phyloP scores from a whole-genome alignment of 2,113 vertebrate genomes.

The Zingel zingel region DNA sequence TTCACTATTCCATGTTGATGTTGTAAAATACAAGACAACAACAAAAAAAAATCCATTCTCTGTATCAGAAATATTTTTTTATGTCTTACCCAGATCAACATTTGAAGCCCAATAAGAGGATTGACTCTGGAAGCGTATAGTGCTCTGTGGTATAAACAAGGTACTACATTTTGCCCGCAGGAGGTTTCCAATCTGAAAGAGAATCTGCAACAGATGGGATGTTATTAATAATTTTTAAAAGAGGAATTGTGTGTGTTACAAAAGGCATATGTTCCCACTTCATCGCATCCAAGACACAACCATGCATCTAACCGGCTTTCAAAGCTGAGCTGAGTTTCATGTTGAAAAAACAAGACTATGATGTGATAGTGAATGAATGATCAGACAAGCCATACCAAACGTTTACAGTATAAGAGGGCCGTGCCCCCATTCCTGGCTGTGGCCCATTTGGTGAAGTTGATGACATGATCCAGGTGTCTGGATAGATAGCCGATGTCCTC shows the following conservation, averaged over 20 bases:
- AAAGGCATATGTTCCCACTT: conserved; percentile 52
- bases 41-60: neutral
- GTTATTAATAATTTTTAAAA: conserved; percentile 55
- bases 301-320: neutral
- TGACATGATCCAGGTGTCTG: conserved; percentile 93
- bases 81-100: conserved; percentile 80
- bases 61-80: neutral
- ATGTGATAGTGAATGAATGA: conserved; percentile 12
- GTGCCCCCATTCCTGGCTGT: conserved; percentile 92
- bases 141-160: conserved; percentile 77
- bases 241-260: conserved; percentile 10
- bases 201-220: conserved; percentile 76
- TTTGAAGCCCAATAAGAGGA: conserved; percentile 82
- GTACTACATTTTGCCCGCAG: conserved; percentile 81
- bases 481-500: conserved; percentile 92
- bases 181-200: conserved; percentile 84
- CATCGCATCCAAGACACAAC: neutral
- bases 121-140: conserved; percentile 80
- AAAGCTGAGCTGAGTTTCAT: neutral
- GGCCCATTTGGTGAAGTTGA: conserved; percentile 94
- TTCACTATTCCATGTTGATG: no score
- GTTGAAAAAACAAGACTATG: neutral
- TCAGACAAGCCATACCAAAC: conserved; percentile 64
- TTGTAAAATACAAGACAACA: no score
- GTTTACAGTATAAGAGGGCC: conserved; percentile 79